phyloP scores from a whole-genome alignment of 2,113 vertebrate genomes.

The Catharus minimus region DNA sequence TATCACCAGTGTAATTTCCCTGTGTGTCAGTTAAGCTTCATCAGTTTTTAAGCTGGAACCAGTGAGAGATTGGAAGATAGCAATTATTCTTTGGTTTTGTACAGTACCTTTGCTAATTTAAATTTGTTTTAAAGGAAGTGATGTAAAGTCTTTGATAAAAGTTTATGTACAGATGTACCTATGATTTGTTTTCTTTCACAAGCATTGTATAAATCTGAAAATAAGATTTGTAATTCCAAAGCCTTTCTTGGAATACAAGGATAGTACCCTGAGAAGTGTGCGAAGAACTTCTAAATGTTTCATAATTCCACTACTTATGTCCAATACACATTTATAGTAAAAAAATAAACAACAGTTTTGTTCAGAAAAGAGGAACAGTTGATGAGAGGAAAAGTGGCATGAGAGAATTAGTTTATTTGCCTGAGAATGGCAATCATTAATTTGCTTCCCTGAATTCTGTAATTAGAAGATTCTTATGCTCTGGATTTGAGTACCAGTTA shows the following conservation, averaged over 20 bases:
- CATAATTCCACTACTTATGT: not conserved
- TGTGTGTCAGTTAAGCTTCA: conserved; percentile 4
- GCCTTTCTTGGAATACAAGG: not conserved
- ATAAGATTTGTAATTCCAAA: not conserved
- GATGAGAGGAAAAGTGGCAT: not conserved
- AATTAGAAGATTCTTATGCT: not conserved
- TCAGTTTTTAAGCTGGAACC: not conserved
- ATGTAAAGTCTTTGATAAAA: not conserved
- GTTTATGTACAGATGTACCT: not conserved
- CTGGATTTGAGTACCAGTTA: not conserved
- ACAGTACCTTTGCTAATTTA: not conserved
- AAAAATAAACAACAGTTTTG: not conserved
- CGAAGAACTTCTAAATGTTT: not conserved
- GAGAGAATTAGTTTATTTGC: not conserved
- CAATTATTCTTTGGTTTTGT: not conserved
- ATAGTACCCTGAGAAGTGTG: not conserved
- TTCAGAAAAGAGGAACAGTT: not conserved
- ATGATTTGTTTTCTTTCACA: not conserved
- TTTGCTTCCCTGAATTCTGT: not conserved
- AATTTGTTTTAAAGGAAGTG: not conserved
- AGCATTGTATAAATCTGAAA: not conserved
- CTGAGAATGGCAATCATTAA: not conserved
- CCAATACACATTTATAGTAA: not conserved
- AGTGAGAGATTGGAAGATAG: not conserved
- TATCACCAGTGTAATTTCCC: conserved; percentile 25